These are phyloP conservation scores for Pyrgilauda ruficollis DNA, from an alignment of 2,113 vertebrate genomes.

Conservation along the genomic window DNA sequence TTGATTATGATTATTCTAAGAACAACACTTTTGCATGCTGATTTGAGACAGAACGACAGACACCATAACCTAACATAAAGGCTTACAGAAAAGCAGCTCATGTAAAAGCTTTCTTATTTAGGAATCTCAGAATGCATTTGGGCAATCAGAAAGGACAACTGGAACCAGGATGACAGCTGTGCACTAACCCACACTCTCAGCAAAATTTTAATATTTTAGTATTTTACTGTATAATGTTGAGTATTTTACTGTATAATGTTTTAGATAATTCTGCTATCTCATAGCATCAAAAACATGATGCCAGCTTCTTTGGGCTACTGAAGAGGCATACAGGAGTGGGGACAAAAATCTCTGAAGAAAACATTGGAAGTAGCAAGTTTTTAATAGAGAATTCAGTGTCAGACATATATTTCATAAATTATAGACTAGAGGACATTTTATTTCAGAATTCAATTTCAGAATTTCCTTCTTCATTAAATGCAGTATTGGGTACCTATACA, in stretches of 20 bases:
- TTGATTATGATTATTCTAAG: neutral
- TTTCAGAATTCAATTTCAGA: neutral
- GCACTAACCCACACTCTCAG: neutral
- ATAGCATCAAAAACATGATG: neutral
- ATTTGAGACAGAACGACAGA: neutral
- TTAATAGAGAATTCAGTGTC: neutral
- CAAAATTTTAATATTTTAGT: neutral
- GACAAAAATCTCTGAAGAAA: neutral
- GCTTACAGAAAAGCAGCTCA: neutral
- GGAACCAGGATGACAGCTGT: neutral
- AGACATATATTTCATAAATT: neutral
- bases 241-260: neutral
- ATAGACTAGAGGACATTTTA: neutral
- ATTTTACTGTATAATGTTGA: neutral
- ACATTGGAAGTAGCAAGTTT: neutral
- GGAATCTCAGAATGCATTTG: neutral
- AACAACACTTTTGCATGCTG: neutral
- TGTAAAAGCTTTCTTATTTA: neutral
- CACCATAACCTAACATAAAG: neutral
- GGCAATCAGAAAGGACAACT: neutral
- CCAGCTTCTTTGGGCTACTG: neutral
- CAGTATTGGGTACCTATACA: rapidly evolving
- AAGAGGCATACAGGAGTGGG: neutral
- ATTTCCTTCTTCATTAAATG: neutral
- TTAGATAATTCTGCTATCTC: neutral